A percentile compares a stretch with the other conserved stretches of the same genome.
phyloP scores from a whole-genome alignment of 2,797 vertebrate species.

The Sebastes steindachneri region DNA sequence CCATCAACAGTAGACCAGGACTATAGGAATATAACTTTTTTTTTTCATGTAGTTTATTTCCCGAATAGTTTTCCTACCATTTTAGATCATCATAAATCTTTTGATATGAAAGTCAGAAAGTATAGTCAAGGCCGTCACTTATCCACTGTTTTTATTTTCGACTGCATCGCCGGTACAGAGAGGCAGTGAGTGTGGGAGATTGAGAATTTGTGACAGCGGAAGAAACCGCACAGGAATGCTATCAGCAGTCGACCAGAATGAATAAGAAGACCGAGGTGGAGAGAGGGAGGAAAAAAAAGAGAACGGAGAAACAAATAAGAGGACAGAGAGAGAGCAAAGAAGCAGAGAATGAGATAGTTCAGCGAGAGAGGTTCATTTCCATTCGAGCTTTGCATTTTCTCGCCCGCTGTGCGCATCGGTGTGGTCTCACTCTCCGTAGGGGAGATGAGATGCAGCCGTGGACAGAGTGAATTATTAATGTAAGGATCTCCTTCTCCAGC shows the following conservation, averaged over 20 bases:
- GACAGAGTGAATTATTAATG: conserved; percentile 82
- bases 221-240: conserved; percentile 20
- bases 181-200: conserved; percentile 5
- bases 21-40: background rate
- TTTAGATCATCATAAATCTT: background rate
- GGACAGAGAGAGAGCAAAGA: conserved; percentile 18
- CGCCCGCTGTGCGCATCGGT: conserved; percentile 19
- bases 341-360: conserved; percentile 46
- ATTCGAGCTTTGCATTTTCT: conserved; percentile 60
- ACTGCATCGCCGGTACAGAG: background rate
- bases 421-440: conserved; percentile 35
- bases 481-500: conserved; percentile 66
- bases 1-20: background rate
- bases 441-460: conserved; percentile 57
- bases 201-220: conserved; percentile 41
- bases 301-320: conserved; percentile 47
- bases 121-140: conserved; percentile 11
- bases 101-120: conserved; percentile 34
- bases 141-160: conserved; percentile 27
- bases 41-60: background rate
- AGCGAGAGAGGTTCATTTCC: conserved; percentile 61
- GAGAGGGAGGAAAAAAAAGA: background rate
- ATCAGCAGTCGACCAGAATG: conserved; percentile 48
- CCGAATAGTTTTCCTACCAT: conserved; percentile 5
- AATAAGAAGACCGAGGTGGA: conserved; percentile 13